These are phyloP conservation scores for Archocentrus centrarchus DNA, from an alignment of 2,113 vertebrate species.

Conservation along the genomic window DNA sequence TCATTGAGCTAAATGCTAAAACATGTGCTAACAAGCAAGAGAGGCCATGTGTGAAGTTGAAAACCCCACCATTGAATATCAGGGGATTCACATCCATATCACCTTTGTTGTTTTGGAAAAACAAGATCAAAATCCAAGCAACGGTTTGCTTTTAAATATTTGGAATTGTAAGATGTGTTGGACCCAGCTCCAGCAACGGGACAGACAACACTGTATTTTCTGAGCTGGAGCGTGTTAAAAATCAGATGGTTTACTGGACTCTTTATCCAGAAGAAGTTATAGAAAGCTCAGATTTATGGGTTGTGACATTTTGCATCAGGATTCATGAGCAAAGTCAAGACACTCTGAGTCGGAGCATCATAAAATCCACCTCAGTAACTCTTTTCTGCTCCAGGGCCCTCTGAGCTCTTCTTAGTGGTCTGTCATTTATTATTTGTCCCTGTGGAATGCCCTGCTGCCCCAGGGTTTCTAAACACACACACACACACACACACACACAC, in stretches of 20 bases:
- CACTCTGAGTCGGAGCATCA: background rate
- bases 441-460: conserved; percentile 42
- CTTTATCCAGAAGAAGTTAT: background rate
- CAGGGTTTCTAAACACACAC: background rate
- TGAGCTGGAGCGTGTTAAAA: background rate
- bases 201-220: background rate
- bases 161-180: background rate
- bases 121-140: background rate
- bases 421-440: conserved; percentile 58
- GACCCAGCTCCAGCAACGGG: background rate
- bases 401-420: conserved; percentile 29
- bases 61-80: no score
- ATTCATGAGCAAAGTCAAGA: background rate
- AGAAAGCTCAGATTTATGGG: background rate
- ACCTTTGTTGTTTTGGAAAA: background rate
- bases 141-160: background rate
- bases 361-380: conserved; percentile 13
- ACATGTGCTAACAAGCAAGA: background rate
- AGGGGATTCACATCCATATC: no score
- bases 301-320: conserved; percentile 6
- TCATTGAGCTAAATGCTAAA: background rate
- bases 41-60: no score
- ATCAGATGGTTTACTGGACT: background rate
- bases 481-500: background rate
- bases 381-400: conserved; percentile 18